Base-by-base conservation (phyloP, 92 coral and sea anemone genomes). In the Ricordea florida region DNA sequence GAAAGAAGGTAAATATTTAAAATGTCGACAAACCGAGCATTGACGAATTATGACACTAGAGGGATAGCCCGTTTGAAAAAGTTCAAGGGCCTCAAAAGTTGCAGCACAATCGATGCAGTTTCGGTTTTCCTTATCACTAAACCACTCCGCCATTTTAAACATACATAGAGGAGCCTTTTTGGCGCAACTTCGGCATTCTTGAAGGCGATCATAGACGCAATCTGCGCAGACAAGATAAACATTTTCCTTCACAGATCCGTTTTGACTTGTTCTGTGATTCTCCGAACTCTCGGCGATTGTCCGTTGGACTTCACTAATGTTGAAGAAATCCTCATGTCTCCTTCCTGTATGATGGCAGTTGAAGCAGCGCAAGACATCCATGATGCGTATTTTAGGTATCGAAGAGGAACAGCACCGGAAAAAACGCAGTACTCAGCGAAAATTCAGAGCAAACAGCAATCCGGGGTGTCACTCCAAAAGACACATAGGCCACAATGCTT, bases 101-200 rank as follows among this genome's bases (percentile, higher is more conserved):
- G 98, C 98, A 2, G 92, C 74, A 68, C 98, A 94, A 26, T 94
- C 92, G 57, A 88, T 93, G 44, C 98, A 94, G 22, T 79, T 84
- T 21, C 98, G 86, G 14, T 74, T 90, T 40, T 85, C 80, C 70
- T 83, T 85, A 44, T 69, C 79, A 14, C 77, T 77, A 49, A 94
- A 94, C 98, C 98, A 94, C 81, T 94, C 97, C 21, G 90, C 74
- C 37, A 94, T 89, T 69, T 94, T 94, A 40, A 89, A 94, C 91
- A 94, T 89, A 49, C 98, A 88, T 72, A 94, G 69, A 21, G 97
- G 98, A 28, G 88, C 90, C 50, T 89, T 89, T 48, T 74, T 69
- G 13, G 71, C 85, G 48, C 98, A 94, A 15, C 72, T 66, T 33
- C 80, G 81, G 52, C 98, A 94, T 36, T 78, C 82, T 49, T 94